Evolutionary conservation across 2,888 invertebrate genomes (phyloP).

Genomic region (Lissonota sp.): DNA sequence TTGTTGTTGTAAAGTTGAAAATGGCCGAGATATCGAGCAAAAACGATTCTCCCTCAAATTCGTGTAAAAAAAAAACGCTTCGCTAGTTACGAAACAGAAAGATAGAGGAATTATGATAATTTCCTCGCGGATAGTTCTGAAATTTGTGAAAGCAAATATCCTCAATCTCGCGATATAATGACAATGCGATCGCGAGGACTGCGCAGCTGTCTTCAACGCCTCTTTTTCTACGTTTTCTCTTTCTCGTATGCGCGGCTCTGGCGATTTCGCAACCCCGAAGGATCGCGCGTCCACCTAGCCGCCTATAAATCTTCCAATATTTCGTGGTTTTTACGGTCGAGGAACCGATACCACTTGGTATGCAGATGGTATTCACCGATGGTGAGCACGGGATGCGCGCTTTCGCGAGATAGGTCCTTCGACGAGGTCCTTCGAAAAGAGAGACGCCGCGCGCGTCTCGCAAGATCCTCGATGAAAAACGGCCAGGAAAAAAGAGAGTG

Average conservation of each 20-base stretch:
- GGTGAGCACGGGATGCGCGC: constrained; percentile 28
- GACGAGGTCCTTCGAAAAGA: constrained; percentile 38
- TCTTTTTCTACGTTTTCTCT: not conserved
- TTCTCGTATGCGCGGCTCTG: not conserved
- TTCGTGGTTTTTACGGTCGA: constrained; percentile 61
- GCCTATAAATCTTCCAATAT: constrained; percentile 64
- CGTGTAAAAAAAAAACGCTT: too few species aligned
- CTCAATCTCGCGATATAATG: constrained; percentile 4
- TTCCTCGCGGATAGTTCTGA: too few species aligned
- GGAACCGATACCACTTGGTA: constrained; percentile 61
- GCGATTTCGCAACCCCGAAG: constrained; percentile 27
- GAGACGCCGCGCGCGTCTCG: constrained; percentile 31
- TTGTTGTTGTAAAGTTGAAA: too few species aligned
- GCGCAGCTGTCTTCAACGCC: constrained; percentile 53
- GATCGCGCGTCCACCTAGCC: constrained; percentile 56
- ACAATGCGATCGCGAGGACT: constrained; percentile 34
- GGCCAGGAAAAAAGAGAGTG: constrained; percentile 15
- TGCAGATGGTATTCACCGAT: constrained; percentile 66
- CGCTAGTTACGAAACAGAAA: too few species aligned
- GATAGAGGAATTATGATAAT: too few species aligned
- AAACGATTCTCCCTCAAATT: too few species aligned
- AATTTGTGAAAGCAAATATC: too few species aligned
- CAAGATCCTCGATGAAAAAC: constrained; percentile 21
- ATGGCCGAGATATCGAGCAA: too few species aligned
- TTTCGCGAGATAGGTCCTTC: constrained; percentile 60